Conservation (phyloP, 2,888 invertebrate species). For the Phania funesta region DNA sequence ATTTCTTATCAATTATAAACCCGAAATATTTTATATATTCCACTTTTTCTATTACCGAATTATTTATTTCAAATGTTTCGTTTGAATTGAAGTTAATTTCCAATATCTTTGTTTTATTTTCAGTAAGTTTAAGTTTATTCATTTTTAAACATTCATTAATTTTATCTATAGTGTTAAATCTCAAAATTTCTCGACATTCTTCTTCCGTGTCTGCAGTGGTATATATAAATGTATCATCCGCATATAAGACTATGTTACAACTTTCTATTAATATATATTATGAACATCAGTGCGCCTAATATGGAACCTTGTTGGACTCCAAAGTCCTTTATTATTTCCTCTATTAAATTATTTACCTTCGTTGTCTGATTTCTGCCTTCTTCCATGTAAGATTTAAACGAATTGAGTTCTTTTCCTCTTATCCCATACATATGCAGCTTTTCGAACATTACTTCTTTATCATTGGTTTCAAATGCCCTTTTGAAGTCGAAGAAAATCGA, state of each 20-base stretch:
- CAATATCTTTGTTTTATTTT: too few relatives aligned
- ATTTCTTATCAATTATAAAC: too few relatives aligned
- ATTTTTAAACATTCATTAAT: too few relatives aligned
- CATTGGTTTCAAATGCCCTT: too few relatives aligned
- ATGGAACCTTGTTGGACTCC: not conserved
- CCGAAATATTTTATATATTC: not conserved
- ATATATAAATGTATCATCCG: too few relatives aligned
- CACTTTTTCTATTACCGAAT: not conserved
- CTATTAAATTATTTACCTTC: too few relatives aligned
- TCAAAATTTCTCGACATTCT: too few relatives aligned
- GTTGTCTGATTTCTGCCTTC: not conserved
- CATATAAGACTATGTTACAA: not conserved
- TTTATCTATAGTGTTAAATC: not conserved
- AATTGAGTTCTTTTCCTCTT: not conserved
- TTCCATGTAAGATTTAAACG: not conserved
- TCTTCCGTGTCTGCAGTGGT: too few relatives aligned
- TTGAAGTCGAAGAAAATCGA: too few relatives aligned
- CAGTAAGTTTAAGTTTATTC: too few relatives aligned
- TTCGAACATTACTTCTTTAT: too few relatives aligned
- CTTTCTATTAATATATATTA: not conserved
- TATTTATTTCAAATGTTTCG: constrained; percentile 6
- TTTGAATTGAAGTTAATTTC: too few relatives aligned
- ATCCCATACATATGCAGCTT: not conserved
- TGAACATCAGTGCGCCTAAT: not conserved
- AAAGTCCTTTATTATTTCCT: not conserved